phyloP scores from a whole-genome alignment of 1,140 invertebrate genomes.

The Chelonus insularis region DNA sequence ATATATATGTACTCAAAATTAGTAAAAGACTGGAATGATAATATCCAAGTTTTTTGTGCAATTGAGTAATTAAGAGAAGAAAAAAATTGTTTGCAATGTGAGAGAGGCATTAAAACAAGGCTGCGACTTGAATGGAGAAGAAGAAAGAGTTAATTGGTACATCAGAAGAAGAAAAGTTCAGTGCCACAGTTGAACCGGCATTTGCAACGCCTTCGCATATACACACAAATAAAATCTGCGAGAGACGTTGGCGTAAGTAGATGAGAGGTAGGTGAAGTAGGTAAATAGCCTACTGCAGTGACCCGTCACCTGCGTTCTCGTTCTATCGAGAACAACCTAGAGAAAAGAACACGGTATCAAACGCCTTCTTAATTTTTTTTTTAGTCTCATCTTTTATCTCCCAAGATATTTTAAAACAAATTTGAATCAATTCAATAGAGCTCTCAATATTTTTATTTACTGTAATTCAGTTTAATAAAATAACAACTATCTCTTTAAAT shows the following conservation, averaged over 20 bases:
- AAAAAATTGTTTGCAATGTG: neutral
- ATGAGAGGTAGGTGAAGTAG: constrained; percentile 52
- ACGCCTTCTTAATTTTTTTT: constrained; percentile 16
- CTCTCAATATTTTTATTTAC: too few species aligned
- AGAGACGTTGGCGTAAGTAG: constrained; percentile 31
- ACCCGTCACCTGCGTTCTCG: constrained; percentile 62
- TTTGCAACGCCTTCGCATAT: constrained; percentile 18
- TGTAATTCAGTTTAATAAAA: too few species aligned
- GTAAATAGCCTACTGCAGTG: constrained; percentile 61
- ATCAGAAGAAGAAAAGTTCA: constrained; percentile 5
- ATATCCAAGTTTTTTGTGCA: too few species aligned
- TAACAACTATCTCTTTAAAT: too few species aligned
- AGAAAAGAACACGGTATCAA: constrained; percentile 25
- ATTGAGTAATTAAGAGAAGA: too few species aligned
- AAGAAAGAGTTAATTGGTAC: constrained; percentile 12
- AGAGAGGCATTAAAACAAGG: neutral
- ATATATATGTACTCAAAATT: too few species aligned
- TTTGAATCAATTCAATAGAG: too few species aligned
- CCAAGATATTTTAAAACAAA: too few species aligned
- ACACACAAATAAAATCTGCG: constrained; percentile 13
- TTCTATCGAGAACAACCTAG: constrained; percentile 56
- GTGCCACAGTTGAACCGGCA: constrained; percentile 10
- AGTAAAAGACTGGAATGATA: too few species aligned
- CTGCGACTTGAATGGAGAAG: neutral
- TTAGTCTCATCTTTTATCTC: neutral